A percentile compares a stretch with the other conserved stretches of the same genome.
Evolutionary conservation across 2,888 invertebrate genomes (phyloP).

Genomic region (Formica aserva): DNA sequence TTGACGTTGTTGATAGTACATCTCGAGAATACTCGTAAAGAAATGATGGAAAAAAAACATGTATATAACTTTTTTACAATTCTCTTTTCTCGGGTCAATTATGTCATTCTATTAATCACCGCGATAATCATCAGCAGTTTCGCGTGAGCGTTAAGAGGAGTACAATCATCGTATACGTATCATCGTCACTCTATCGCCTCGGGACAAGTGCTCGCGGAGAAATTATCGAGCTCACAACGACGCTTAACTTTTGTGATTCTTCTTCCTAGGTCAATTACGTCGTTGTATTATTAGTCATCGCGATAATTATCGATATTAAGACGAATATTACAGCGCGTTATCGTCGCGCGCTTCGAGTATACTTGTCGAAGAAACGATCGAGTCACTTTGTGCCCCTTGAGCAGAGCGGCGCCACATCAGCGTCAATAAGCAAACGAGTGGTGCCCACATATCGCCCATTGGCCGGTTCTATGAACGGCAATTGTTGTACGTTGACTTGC

Average conservation of each 20-base stretch:
- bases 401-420: constrained; percentile 72
- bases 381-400: constrained; percentile 70
- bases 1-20: neutral
- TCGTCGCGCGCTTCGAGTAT: constrained; percentile 59
- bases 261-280: constrained; percentile 22
- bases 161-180: neutral
- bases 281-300: constrained; percentile 28
- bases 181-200: neutral
- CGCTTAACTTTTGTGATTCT: constrained; percentile 29
- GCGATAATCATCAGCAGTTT: constrained; percentile 23
- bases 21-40: neutral
- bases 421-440: constrained; percentile 73
- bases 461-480: constrained; percentile 70
- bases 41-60: neutral
- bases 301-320: constrained; percentile 43
- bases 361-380: constrained; percentile 69
- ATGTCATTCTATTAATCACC: neutral
- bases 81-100: neutral
- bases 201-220: neutral
- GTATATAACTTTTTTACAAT: neutral
- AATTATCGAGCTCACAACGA: neutral
- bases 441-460: constrained; percentile 64
- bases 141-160: constrained; percentile 2
- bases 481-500: constrained; percentile 73
- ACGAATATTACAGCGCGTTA: constrained; percentile 29